Base-by-base conservation (phyloP, 2,888 invertebrate species). In the Pachycephus smyrnensis region DNA sequence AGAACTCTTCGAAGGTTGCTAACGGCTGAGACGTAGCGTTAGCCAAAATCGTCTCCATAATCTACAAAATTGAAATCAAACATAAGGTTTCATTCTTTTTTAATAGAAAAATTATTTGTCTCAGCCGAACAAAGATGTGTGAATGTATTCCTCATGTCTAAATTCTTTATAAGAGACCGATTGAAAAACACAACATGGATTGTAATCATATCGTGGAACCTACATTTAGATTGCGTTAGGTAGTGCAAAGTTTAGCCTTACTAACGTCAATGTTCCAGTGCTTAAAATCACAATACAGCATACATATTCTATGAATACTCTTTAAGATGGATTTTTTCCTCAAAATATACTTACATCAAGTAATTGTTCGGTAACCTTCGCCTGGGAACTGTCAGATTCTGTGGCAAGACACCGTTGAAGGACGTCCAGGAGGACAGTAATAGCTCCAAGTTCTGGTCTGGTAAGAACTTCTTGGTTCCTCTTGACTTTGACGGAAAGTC, bases 21-120 rank as follows among this genome's bases (percentile, higher is more conserved):
- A 97, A 92, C 0, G 96, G 94, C 88, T 97, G 96, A 77, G 96
- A 96, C 6, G 98, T 97, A 0, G 98, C 98, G 86, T 98, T 98
- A 0, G 97, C 95, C 11, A 99, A 93, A 79, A 99, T 96, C 0
- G 97, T 96, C 92, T 99, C 98, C 97, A 99, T 97, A 78, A 98
- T 98, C 95, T 96, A 88, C 12, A 91, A 90, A 83, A 76, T 71
- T 33, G 1, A 15, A 71, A 15, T 3, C 32, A 31, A 31, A 31
- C 4, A 23, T 32, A 71, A 6, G 12, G 32, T 32, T 55, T 55
- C 1, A 55, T 55, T 55, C n/a, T n/a, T 55, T 55, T 55, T 0
- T 55, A 55, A 55, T 23, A 9, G 23, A 55, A 23, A 9, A 55
- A 55, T 55, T 55, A 55, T 55, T 55, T 55, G 23, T 9, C 23